These are phyloP conservation scores for Pollachius pollachius DNA, from an alignment of 2,113 vertebrate species.

Conservation along the genomic window DNA sequence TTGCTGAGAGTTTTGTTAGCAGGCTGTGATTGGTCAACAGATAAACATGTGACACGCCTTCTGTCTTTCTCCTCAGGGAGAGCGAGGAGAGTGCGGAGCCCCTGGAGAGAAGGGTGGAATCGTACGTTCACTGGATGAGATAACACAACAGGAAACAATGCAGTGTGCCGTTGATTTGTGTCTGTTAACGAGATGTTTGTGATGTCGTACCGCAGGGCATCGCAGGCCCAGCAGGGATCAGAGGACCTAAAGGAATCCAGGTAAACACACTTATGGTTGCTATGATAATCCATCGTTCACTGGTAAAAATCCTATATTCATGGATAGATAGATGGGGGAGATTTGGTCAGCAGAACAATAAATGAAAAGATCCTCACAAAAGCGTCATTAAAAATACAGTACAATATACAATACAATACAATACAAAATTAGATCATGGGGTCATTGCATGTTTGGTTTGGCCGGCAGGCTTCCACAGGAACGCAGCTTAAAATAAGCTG, in stretches of 20 bases:
- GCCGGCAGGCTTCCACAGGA: neutral
- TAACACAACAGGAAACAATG: neutral
- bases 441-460: too few species aligned
- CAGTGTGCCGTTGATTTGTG: neutral
- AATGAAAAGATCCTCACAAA: neutral
- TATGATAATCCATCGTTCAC: too few species aligned
- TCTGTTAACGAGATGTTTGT: slow-evolving; percentile 10
- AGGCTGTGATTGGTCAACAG: neutral
- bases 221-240: slow-evolving; percentile 68
- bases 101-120: slow-evolving; percentile 81
- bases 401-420: too few species aligned
- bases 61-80: slow-evolving; percentile 71
- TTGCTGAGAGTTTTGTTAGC: neutral
- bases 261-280: slow-evolving; percentile 49
- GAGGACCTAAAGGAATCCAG: slow-evolving; percentile 77
- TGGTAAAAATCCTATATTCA: neutral
- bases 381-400: neutral
- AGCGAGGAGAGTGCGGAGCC: slow-evolving; percentile 81
- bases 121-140: slow-evolving; percentile 63
- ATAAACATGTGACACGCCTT: slow-evolving; percentile 5
- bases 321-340: neutral
- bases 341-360: neutral
- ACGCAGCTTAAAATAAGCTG: neutral
- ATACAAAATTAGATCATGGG: too few species aligned
- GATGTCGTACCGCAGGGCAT: slow-evolving; percentile 59